Conservation (phyloP, 2,797 vertebrate genomes). For the Babyrousa celebensis region DNA sequence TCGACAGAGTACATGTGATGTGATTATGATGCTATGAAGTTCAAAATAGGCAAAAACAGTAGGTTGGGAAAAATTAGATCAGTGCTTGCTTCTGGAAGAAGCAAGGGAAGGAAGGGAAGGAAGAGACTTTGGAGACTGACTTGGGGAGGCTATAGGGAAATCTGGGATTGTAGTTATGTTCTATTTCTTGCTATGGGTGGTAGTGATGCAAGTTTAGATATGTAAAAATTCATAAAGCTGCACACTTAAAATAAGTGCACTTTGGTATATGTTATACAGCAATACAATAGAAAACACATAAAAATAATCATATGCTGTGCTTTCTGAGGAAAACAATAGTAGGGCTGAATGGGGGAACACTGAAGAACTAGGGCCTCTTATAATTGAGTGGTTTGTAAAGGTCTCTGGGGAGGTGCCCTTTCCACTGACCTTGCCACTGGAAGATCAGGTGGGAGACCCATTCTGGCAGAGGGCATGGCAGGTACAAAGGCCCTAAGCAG, state of each 20-base stretch:
- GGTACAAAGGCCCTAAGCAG: background rate
- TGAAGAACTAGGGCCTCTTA: background rate
- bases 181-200: background rate
- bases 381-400: rapidly evolving
- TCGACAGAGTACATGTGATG: rapidly evolving
- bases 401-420: background rate
- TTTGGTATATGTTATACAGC: background rate
- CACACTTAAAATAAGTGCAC: background rate
- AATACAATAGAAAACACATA: background rate
- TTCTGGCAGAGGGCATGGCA: rapidly evolving
- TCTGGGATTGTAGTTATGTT: background rate
- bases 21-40: background rate
- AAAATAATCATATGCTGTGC: background rate
- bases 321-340: background rate
- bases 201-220: no score
- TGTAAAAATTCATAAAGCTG: background rate
- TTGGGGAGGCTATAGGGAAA: background rate
- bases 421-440: background rate
- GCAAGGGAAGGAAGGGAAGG: background rate
- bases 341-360: rapidly evolving
- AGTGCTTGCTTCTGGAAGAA: background rate
- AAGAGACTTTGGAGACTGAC: rapidly evolving
- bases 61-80: background rate
- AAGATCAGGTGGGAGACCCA: rapidly evolving
- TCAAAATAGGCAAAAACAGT: background rate